phyloP scores from a whole-genome alignment of 1,140 invertebrate genomes.

The Panagrolaimus sp. region DNA sequence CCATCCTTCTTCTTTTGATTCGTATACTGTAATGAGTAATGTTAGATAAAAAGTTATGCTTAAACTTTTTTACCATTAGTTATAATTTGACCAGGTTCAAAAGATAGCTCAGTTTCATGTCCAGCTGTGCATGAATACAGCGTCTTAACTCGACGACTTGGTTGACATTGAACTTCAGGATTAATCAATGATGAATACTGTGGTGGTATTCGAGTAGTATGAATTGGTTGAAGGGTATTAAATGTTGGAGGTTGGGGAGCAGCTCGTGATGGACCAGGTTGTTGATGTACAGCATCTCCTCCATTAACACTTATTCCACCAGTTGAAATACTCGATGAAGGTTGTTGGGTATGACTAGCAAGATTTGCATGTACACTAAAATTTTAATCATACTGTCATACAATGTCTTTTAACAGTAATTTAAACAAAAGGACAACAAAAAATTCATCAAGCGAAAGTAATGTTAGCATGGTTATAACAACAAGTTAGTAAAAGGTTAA shows the following conservation, averaged over 20 bases:
- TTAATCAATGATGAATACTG: slow-evolving; percentile 26
- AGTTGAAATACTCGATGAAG: neutral
- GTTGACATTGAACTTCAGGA: slow-evolving; percentile 27
- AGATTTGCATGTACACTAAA: slow-evolving; percentile 9
- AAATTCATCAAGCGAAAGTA: neutral
- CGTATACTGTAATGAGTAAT: slow-evolving; percentile 72
- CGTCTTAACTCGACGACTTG: slow-evolving; percentile 70
- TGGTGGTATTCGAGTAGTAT: slow-evolving; percentile 25
- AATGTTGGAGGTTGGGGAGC: neutral
- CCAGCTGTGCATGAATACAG: slow-evolving; percentile 89
- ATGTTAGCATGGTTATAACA: neutral
- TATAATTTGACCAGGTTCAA: slow-evolving; percentile 96
- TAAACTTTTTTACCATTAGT: slow-evolving; percentile 73
- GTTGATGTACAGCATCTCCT: neutral
- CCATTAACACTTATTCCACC: slow-evolving; percentile 3
- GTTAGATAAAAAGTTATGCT: too few relatives aligned
- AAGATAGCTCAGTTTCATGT: slow-evolving; percentile 89
- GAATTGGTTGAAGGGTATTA: neutral
- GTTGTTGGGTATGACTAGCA: neutral
- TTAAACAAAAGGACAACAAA: neutral
- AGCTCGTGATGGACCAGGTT: neutral
- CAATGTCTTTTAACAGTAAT: neutral
- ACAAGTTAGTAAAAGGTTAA: neutral
- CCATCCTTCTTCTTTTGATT: slow-evolving; percentile 89
- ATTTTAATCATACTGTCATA: too few relatives aligned